These are phyloP conservation scores for Streptopelia turtur DNA, from an alignment of 2,797 vertebrate species.

Conservation along the genomic window DNA sequence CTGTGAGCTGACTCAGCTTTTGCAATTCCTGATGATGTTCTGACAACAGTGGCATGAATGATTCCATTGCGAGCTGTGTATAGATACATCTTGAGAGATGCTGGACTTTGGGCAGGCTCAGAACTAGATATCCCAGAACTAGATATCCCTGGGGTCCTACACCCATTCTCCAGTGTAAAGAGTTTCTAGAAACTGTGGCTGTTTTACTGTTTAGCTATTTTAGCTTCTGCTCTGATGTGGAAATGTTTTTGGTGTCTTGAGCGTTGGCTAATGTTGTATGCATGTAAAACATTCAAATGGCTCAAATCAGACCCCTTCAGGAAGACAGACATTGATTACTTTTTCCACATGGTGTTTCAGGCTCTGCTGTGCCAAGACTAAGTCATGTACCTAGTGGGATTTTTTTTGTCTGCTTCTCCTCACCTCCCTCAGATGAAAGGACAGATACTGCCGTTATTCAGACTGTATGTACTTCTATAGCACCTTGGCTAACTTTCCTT, in stretches of 20 bases:
- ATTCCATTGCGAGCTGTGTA: not conserved
- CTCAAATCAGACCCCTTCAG: not conserved
- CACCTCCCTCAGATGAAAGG: not conserved
- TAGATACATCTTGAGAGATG: not conserved
- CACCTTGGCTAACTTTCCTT: constrained; percentile 6
- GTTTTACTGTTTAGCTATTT: not conserved
- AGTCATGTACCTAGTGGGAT: not conserved
- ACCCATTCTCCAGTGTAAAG: not conserved
- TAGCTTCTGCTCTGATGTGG: not conserved
- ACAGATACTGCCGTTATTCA: not conserved
- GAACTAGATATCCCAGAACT: not conserved
- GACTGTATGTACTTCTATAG: not conserved
- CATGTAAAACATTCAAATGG: not conserved
- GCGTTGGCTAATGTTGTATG: not conserved
- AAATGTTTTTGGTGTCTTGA: not conserved
- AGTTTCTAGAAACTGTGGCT: not conserved
- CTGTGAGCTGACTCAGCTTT: not conserved
- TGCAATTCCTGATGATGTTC: not conserved
- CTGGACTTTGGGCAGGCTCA: not conserved
- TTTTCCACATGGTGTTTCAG: not conserved
- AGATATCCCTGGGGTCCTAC: not conserved
- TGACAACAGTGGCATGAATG: not conserved
- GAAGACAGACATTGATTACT: not conserved
- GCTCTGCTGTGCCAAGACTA: not conserved
- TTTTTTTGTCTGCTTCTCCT: not conserved